These are phyloP conservation scores for Glyptemys insculpta DNA, from an alignment of 2,797 vertebrate species.

Conservation along the genomic window DNA sequence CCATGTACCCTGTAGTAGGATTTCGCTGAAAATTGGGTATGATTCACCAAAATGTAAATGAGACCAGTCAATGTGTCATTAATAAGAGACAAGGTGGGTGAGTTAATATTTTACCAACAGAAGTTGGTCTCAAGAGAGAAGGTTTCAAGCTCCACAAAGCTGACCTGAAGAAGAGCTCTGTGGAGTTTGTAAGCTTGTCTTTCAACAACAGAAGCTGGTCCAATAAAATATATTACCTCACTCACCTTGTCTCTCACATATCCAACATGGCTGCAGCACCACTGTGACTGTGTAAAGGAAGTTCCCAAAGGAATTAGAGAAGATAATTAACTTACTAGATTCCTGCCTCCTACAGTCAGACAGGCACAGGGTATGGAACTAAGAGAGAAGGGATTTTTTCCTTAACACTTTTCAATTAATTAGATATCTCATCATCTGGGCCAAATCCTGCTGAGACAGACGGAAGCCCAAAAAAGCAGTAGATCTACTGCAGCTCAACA, in stretches of 20 bases:
- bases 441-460: not conserved
- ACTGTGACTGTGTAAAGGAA: not conserved
- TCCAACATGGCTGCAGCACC: not conserved
- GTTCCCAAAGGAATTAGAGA: not conserved
- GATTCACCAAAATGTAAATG: not conserved
- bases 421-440: not conserved
- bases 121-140: not conserved
- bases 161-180: not conserved
- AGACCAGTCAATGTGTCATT: not conserved
- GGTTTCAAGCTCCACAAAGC: not conserved
- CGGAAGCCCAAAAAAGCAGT: not conserved
- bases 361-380: not conserved
- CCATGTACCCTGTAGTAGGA: not conserved
- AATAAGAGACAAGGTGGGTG: not conserved
- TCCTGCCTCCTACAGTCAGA: not conserved
- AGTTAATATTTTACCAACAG: not conserved
- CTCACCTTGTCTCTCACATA: not conserved
- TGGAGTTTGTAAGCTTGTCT: not conserved
- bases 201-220: not conserved
- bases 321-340: not conserved
- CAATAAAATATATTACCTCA: not conserved
- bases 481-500: not conserved
- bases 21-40: not conserved
- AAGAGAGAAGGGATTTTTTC: not conserved
- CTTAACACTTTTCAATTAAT: not conserved